Conservation (phyloP, 64 coral and sea anemone genomes). For the Cladopsammia gracilis region DNA sequence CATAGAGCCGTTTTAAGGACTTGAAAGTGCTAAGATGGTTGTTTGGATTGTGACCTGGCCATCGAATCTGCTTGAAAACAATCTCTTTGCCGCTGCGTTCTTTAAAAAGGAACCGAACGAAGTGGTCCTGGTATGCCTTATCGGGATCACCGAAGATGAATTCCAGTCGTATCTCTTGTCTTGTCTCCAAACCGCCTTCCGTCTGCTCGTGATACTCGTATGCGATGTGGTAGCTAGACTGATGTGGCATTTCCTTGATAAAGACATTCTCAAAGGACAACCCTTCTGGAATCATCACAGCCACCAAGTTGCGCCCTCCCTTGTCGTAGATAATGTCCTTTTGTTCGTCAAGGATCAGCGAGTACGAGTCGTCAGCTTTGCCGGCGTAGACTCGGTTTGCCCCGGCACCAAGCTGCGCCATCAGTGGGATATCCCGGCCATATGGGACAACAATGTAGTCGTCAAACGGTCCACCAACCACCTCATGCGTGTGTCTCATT, state of each 20-base stretch:
- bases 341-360: conserved; percentile 3
- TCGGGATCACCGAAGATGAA: background rate
- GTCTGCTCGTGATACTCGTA: too few relatives aligned
- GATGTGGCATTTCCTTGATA: too few relatives aligned
- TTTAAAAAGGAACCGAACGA: conserved; percentile 38
- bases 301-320: conserved; percentile 16
- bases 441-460: conserved; percentile 7
- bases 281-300: background rate
- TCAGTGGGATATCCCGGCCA: background rate
- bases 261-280: background rate
- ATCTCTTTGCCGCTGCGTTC: conserved; percentile 43
- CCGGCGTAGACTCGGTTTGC: conserved; percentile 39
- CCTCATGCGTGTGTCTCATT: background rate
- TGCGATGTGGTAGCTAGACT: too few relatives aligned
- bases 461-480: conserved; percentile 21
- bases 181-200: background rate
- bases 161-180: background rate
- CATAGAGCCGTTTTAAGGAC: too few relatives aligned
- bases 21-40: too few relatives aligned
- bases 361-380: conserved; percentile 6
- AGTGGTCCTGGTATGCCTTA: background rate
- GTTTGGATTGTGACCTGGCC: background rate
- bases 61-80: background rate
- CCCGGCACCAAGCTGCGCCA: conserved; percentile 14
- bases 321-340: conserved; percentile 32